Evolutionary conservation across 2,113 vertebrate genomes (phyloP).

Genomic region (Tetraodon nigroviridis): DNA sequence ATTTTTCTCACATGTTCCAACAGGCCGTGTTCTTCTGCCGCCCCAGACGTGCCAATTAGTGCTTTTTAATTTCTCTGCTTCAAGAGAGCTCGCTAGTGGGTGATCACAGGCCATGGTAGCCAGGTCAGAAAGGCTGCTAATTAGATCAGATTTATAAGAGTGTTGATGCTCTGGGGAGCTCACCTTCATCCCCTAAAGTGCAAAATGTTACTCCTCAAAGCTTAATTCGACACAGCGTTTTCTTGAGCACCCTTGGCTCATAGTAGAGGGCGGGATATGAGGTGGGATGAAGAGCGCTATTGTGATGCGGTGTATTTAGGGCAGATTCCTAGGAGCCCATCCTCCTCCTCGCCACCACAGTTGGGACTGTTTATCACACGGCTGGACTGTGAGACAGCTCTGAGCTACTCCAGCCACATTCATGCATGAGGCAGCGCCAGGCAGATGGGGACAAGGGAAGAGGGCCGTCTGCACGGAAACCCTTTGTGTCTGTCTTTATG

Average conservation of each 20-base stretch:
- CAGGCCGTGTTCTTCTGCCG: slow-evolving; percentile 45
- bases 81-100: slow-evolving; percentile 16
- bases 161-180: background rate
- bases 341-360: slow-evolving; percentile 15
- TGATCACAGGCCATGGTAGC: slow-evolving; percentile 1
- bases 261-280: background rate
- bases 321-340: slow-evolving; percentile 42
- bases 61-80: slow-evolving; percentile 50
- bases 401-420: slow-evolving; percentile 40
- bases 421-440: slow-evolving; percentile 27
- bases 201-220: background rate
- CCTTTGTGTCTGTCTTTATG: slow-evolving; percentile 24
- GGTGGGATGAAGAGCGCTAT: slow-evolving; percentile 46
- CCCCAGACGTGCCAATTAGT: slow-evolving; percentile 49
- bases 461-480: slow-evolving; percentile 14
- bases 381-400: slow-evolving; percentile 44
- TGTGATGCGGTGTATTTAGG: slow-evolving; percentile 29
- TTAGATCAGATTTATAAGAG: background rate
- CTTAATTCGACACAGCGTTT: slow-evolving; percentile 8
- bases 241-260: slow-evolving; percentile 6
- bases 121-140: background rate
- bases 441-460: slow-evolving; percentile 32
- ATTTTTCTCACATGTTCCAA: slow-evolving; percentile 48
- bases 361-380: slow-evolving; percentile 40
- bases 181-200: background rate